Conservation (phyloP, 2,797 vertebrate genomes). For the Austrolebias charrua region DNA sequence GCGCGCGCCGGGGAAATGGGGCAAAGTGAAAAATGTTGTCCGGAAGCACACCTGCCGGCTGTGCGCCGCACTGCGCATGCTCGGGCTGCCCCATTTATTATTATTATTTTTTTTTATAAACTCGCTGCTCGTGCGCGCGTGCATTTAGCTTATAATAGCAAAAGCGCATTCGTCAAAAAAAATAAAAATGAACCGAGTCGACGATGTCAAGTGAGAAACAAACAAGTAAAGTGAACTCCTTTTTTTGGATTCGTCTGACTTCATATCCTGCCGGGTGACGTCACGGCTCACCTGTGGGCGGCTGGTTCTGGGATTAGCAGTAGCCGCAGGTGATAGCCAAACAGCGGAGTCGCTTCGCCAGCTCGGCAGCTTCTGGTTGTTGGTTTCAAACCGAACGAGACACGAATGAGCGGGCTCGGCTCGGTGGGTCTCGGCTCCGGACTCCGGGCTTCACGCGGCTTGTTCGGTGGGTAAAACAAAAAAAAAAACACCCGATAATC, state of each 20-base stretch:
- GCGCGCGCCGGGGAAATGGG: constrained; percentile 65
- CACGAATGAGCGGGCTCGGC: constrained; percentile 1
- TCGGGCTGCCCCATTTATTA: not conserved
- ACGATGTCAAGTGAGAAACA: too few relatives aligned
- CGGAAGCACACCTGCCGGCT: constrained; percentile 65
- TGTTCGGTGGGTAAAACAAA: not conserved
- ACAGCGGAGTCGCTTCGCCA: constrained; percentile 46
- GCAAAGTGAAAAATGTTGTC: constrained; percentile 73
- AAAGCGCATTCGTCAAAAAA: too few relatives aligned
- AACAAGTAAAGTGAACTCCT: not conserved
- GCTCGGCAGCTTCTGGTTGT: constrained; percentile 8
- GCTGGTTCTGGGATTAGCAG: constrained; percentile 73
- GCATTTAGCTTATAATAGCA: not conserved
- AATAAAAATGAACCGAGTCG: too few relatives aligned
- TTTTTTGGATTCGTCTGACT: not conserved
- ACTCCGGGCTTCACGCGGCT: not conserved
- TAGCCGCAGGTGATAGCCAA: constrained; percentile 80
- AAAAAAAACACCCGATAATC: constrained; percentile 29
- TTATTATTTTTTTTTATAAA: too few relatives aligned
- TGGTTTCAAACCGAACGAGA: constrained; percentile 1
- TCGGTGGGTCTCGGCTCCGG: not conserved
- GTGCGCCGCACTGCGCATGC: constrained; percentile 27
- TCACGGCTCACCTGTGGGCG: constrained; percentile 77
- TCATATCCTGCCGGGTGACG: constrained; percentile 66
- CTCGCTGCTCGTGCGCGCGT: not conserved